Conservation (phyloP, 2,797 vertebrate genomes). For the Melanotaenia nigrans region DNA sequence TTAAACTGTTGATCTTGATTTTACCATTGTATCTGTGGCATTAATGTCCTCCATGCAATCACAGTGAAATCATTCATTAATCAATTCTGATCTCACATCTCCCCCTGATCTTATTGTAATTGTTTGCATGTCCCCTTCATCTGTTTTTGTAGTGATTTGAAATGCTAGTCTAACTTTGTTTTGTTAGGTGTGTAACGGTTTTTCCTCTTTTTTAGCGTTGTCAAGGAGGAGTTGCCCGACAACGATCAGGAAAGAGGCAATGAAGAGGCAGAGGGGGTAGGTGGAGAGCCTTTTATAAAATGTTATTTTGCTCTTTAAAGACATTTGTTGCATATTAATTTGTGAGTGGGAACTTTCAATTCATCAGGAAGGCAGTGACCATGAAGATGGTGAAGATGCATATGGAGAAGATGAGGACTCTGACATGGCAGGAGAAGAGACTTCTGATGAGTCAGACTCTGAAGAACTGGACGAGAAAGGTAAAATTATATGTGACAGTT, state of each 20-base stretch:
- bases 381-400: slow-evolving; percentile 90
- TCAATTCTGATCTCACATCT: slow-evolving; percentile 36
- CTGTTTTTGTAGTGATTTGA: neutral
- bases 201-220: slow-evolving; percentile 74
- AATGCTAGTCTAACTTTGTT: neutral
- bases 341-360: neutral
- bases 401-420: slow-evolving; percentile 93
- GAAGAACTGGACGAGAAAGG: slow-evolving; percentile 97
- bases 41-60: slow-evolving; percentile 12
- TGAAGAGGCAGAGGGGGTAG: slow-evolving; percentile 86
- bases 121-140: slow-evolving; percentile 42
- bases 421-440: slow-evolving; percentile 90
- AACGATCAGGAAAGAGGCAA: slow-evolving; percentile 88
- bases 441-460: slow-evolving; percentile 94
- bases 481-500: slow-evolving; percentile 38
- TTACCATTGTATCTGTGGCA: neutral
- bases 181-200: neutral
- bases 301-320: neutral
- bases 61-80: slow-evolving; percentile 43
- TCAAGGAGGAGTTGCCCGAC: slow-evolving; percentile 89
- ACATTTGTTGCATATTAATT: neutral
- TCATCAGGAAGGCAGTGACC: slow-evolving; percentile 89
- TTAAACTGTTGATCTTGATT: neutral
- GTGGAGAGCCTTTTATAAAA: slow-evolving; percentile 10
- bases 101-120: slow-evolving; percentile 24